Evolutionary conservation across 2,113 vertebrate species (phyloP), one percentile per base, ranked within the genome.

Genomic region (Phycodurus eques): DNA sequence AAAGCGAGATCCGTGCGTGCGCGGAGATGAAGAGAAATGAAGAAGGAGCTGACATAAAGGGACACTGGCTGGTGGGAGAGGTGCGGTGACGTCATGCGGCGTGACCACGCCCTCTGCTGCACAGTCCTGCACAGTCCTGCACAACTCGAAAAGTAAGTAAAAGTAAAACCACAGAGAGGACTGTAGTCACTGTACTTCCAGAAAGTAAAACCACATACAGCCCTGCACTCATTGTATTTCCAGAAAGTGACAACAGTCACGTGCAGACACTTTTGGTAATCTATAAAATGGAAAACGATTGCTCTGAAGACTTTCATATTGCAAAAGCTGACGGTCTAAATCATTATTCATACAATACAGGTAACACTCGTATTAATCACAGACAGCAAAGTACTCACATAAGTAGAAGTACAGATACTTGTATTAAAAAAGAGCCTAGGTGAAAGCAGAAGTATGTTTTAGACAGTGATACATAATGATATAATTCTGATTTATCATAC

Each of bases 11-110:
- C 68, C 39, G 60, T 68, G 70, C 51, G 53, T 10, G 17, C 59
- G 74, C 5, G 14, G 22, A 49, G 64, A 66, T 53, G 81, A 76
- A 75, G 80, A 77, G 77, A 67, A 49, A 8, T 27, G 5, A 31
- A 70, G 71, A 70, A 14, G 72, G 56, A 19, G 3, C 43, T 8
- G 62, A 19, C 72, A 56, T 80, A 73, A 67, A 20, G 62, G 62
- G 56, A 68, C 56, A 49, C 63, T 73, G 46, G 54, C 63, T 60
- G 64, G n/a, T 31, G 7, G 35, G 42, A 42, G 9, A 0, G 35
- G 4, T 22, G 60, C 42, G 1, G n/a, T 87, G 82, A 84, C 85
- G 85, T 87, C 87, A 88, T 72, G 5, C 5, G 1, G 0, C 1
- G 9, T 0, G 64, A 27, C 4, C 20, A 70, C 82, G 53, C 79